Base-by-base conservation (phyloP, 23 tunicate species). In the Diplosoma virens region DNA sequence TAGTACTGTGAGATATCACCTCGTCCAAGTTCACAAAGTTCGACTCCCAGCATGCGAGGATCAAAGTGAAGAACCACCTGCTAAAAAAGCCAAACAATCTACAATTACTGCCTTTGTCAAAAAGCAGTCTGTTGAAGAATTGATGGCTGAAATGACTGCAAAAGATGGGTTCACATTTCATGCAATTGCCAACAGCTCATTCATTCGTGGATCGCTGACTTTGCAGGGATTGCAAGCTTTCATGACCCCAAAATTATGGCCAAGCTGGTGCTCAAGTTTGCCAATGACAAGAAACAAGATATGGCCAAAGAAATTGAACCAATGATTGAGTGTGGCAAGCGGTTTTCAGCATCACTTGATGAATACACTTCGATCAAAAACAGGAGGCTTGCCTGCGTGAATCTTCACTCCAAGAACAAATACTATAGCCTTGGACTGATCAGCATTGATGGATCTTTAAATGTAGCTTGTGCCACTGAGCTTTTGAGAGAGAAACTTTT, bases 91-190 rank as follows among this genome's bases (percentile, higher is more conserved):
- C 69, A 61, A 61, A 61, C 69, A 61, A 61, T 61, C 69, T 61
- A 61, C 17, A 61, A 61, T 61, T 61, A 61, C 69, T 61, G 69
- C 69, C 69, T 61, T 61, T 61, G 69, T 61, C 69, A 61, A 61
- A 35, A 61, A 61, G 69, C 69, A 22, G 5, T 22, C 21, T 18
- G 5, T 61, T 18, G 50, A 41, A 41, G 50, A 41, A 41, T 41
- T 41, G 50, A 27, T 56, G 25, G n/a, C n/a, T n/a, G n/a, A n/a
- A n/a, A n/a, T n/a, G n/a, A n/a, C n/a, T n/a, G n/a, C n/a, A n/a
- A n/a, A n/a, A n/a, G n/a, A n/a, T n/a, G n/a, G n/a, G n/a, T n/a
- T n/a, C n/a, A 56, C 63, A 56, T 56, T 56, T 56, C 63, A 56
- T 56, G 24, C 63, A 56, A 16, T 56, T 56, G 63, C 63, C 63